phyloP scores from a whole-genome alignment of 2,797 vertebrate species.

The Gallinago stenura region DNA sequence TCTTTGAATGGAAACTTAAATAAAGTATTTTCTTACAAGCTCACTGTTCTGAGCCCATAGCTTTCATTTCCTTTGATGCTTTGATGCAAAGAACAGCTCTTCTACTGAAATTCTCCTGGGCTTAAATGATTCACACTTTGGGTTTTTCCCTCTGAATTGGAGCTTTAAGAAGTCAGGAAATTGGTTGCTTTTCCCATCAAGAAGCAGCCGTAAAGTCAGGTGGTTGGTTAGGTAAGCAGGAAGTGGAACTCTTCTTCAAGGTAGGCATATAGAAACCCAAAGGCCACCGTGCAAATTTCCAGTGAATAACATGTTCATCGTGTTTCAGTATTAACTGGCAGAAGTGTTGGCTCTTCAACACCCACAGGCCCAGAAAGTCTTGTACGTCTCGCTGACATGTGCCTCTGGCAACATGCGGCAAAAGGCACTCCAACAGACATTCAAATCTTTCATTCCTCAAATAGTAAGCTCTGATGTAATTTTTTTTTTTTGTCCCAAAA shows the following conservation, averaged over 20 bases:
- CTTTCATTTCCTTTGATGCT: background rate
- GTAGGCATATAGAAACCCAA: background rate
- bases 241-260: background rate
- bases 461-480: background rate
- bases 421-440: background rate
- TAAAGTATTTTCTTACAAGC: background rate
- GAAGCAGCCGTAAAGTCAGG: background rate
- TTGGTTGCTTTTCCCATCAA: background rate
- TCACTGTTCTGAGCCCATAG: background rate
- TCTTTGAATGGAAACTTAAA: background rate
- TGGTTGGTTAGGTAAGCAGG: background rate
- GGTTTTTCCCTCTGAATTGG: slow-evolving; percentile 8
- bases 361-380: background rate
- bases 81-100: background rate
- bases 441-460: background rate
- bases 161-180: slow-evolving; percentile 30
- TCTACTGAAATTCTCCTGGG: background rate
- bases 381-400: background rate
- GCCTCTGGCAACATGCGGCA: no score
- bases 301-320: background rate
- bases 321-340: background rate
- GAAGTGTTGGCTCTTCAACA: background rate
- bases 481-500: background rate
- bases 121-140: background rate
- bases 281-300: background rate